Evolutionary conservation across 2,797 vertebrate genomes (phyloP), one percentile per base, ranked within the genome.

Genomic region (Sebastes goodei): DNA sequence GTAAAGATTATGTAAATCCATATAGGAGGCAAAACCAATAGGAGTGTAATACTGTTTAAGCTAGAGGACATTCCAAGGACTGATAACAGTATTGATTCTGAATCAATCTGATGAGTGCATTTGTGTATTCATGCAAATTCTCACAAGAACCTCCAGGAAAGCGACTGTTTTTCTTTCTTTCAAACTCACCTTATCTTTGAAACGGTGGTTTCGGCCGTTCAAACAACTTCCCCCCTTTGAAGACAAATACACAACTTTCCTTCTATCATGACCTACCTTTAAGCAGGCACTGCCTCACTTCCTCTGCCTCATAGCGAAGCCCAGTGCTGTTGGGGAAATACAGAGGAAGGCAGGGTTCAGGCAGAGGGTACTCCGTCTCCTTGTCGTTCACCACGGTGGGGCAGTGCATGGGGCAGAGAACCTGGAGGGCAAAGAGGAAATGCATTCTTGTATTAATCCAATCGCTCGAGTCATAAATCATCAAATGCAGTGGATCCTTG

Each of bases 291-390:
- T 94, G 94, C 1, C 94, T 93, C 33, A 96, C 94, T 23, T 97
- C 96, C 49, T 95, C 92, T 1, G 96, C 96, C 74, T 97, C 95
- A 1, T 95, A 96, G 53, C 74, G 71, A 85, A 97, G 82, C 75
- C 95, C 94, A 0, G 92, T 83, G 78, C 94, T 94, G 9, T 96
- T 94, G 4, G 71, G 52, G 86, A 94, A 97, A 85, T 96, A 94
- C 68, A 93, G 91, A 17, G 86, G 89, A 33, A 94, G 85, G 4
- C 87, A 38, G 2, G 89, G 84, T 53, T 94, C 87, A 69, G 93
- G 93, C 29, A 93, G 84, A 52, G 92, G 89, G 59, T 90, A 89
- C 84, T 92, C 80, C 0, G 32, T 91, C 25, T 74, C 59, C 53
- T 88, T 83, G 68, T 87, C 84, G 2, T 95, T 94, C 59, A 95